Conservation (phyloP, 2,113 vertebrate species). For the Zeus faber region DNA sequence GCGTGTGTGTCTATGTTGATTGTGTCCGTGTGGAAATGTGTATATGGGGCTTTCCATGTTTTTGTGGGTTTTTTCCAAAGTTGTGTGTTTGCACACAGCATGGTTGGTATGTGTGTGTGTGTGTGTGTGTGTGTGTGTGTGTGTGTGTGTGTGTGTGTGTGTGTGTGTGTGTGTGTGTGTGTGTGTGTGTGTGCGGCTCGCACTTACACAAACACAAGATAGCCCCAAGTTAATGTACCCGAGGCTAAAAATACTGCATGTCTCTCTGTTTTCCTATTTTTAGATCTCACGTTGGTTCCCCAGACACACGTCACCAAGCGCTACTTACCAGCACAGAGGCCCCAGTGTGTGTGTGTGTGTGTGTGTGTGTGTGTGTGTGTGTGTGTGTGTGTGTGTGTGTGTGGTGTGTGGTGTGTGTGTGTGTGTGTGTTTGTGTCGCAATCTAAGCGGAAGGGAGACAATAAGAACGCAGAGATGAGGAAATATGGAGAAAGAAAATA, state of each 20-base stretch:
- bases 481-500: slow-evolving; percentile 40
- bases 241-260: slow-evolving; percentile 52
- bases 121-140: slow-evolving; percentile 8
- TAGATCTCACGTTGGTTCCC: slow-evolving; percentile 52
- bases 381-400: slow-evolving; percentile 29
- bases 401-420: slow-evolving; percentile 17
- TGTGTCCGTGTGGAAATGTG: neutral
- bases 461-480: slow-evolving; percentile 42
- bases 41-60: neutral
- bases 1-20: neutral
- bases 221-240: slow-evolving; percentile 48
- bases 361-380: slow-evolving; percentile 16
- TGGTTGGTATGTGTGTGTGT: neutral
- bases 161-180: slow-evolving; percentile 8
- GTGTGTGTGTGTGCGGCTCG: neutral
- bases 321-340: slow-evolving; percentile 45
- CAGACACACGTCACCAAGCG: slow-evolving; percentile 51
- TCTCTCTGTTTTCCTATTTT: slow-evolving; percentile 63
- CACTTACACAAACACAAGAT: slow-evolving; percentile 4
- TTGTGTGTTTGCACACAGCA: neutral
- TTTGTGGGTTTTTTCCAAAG: too few species aligned
- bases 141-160: slow-evolving; percentile 2
- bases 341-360: slow-evolving; percentile 10
- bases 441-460: slow-evolving; percentile 36
- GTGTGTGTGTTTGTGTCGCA: slow-evolving; percentile 34